Evolutionary conservation across 2,797 vertebrate genomes (phyloP).

Genomic region (Mormyrus hasselquistii): DNA sequence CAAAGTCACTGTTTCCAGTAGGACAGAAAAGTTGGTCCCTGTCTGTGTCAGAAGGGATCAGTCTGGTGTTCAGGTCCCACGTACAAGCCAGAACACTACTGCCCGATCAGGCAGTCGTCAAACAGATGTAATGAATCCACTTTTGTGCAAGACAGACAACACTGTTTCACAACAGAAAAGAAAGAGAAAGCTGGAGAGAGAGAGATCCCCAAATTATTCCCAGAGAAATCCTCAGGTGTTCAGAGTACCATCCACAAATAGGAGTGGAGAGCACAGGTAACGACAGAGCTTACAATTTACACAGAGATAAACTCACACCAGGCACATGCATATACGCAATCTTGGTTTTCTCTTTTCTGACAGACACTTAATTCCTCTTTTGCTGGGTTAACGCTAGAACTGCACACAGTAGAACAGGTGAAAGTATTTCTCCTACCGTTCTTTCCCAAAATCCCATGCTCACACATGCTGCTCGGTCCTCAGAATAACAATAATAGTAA

Average conservation of each 20-base stretch:
- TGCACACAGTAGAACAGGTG: not conserved
- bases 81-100: not conserved
- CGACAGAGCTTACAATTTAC: not conserved
- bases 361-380: not conserved
- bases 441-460: not conserved
- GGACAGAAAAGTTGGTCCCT: not conserved
- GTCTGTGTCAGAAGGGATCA: not conserved
- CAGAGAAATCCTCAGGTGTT: slow-evolving; percentile 10
- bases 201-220: slow-evolving; percentile 4
- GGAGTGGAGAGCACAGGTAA: not conserved
- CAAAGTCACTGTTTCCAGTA: not conserved
- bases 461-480: not conserved
- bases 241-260: not conserved
- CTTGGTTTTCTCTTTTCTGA: not conserved
- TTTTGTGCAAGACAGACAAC: not conserved
- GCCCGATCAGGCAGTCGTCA: not conserved
- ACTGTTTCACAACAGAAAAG: not conserved
- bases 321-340: slow-evolving; percentile 7
- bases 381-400: not conserved
- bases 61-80: not conserved
- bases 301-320: not conserved
- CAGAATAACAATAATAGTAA: not conserved
- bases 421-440: slow-evolving; percentile 1
- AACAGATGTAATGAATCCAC: not conserved
- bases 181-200: not conserved